Conservation (phyloP, 37 sponge, comb jelly and placozoan genomes). For the Beroe ovata region DNA sequence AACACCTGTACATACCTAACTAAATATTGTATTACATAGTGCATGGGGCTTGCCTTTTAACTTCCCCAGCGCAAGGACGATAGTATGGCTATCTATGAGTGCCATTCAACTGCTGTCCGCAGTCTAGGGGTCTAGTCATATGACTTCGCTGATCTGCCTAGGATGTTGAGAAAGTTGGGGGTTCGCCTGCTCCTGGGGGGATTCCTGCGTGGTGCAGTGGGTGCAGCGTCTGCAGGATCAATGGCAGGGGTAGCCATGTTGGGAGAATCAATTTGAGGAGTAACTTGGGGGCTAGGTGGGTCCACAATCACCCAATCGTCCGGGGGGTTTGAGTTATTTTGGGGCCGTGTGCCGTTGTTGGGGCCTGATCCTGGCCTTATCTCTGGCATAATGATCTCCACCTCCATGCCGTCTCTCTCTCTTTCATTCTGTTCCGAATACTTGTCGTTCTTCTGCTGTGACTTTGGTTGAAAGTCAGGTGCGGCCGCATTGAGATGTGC, state of each 20-base stretch:
- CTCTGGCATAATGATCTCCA: conserved; percentile 3
- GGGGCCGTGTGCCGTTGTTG: not conserved
- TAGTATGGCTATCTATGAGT: not conserved
- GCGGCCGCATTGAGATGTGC: conserved; percentile 15
- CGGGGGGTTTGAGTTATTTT: not conserved
- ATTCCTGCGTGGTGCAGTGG: conserved; percentile 9
- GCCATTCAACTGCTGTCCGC: not conserved
- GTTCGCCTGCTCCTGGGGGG: not conserved
- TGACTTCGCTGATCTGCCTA: not conserved
- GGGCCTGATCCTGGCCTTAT: not conserved
- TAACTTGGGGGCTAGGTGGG: not conserved
- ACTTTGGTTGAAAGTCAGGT: not conserved
- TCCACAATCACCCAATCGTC: conserved; percentile 1
- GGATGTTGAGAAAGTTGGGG: not conserved
- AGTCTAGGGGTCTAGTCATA: not conserved
- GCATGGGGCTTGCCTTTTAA: conserved; percentile 48
- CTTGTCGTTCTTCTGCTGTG: not conserved
- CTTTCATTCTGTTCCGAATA: not conserved
- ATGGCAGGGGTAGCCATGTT: not conserved
- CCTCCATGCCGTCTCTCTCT: conserved; percentile 39
- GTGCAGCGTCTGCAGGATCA: conserved; percentile 23
- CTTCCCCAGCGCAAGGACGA: conserved; percentile 60
- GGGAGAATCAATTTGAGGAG: not conserved
- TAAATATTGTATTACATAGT: not conserved
- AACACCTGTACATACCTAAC: not conserved